phyloP scores from a whole-genome alignment of 2,888 invertebrate genomes.

The Aproaerema taeniolella region DNA sequence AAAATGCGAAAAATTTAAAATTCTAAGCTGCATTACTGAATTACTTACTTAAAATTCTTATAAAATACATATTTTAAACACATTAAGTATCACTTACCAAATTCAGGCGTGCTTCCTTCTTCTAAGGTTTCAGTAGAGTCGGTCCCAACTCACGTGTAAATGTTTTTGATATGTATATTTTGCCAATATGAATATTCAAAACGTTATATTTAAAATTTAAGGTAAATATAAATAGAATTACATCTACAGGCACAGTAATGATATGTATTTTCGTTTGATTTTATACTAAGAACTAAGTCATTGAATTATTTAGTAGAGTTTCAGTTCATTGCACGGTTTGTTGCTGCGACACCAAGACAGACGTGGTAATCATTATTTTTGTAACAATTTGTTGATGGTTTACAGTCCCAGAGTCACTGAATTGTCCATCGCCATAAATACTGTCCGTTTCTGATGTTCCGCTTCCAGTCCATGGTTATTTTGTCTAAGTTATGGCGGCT shows the following conservation, averaged over 20 bases:
- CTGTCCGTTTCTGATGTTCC: constrained; percentile 28
- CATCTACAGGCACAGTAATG: constrained; percentile 66
- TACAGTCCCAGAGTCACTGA: constrained; percentile 25
- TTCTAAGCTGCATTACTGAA: too few species aligned
- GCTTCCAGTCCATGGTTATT: constrained; percentile 41
- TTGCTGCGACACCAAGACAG: not conserved
- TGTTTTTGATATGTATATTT: constrained; percentile 7
- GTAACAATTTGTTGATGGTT: constrained; percentile 6
- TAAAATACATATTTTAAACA: too few species aligned
- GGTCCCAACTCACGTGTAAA: constrained; percentile 2
- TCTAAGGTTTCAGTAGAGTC: too few species aligned
- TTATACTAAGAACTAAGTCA: constrained; percentile 43
- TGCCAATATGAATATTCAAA: constrained; percentile 7
- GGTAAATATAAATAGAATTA: constrained; percentile 25
- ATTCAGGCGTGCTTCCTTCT: too few species aligned
- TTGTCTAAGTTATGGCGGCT: constrained; percentile 49
- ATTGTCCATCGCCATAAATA: constrained; percentile 28
- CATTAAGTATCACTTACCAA: too few species aligned
- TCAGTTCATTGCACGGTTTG: constrained; percentile 1
- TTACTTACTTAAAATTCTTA: too few species aligned
- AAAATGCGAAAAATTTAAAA: too few species aligned
- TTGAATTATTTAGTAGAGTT: constrained; percentile 23
- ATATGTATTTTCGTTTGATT: constrained; percentile 66
- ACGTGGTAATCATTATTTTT: constrained; percentile 2
- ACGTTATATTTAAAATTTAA: constrained; percentile 4